Percentiles rank a stretch among this genome's conserved stretches.
phyloP scores from a whole-genome alignment of 1,140 invertebrate species.

The Sinella curviseta region DNA sequence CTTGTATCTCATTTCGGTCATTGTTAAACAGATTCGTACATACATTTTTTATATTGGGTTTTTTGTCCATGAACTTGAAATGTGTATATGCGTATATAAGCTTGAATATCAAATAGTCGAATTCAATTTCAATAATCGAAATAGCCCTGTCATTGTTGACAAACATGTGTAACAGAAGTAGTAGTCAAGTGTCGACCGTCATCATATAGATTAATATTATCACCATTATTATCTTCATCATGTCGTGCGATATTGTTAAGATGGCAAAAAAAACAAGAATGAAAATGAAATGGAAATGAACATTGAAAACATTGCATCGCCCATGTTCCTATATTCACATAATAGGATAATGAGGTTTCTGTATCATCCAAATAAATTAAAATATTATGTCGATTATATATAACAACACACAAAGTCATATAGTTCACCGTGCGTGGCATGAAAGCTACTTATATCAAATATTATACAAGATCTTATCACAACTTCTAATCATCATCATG shows the following conservation, averaged over 20 bases:
- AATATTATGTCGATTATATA: background rate
- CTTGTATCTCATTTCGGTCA: slow-evolving; percentile 3
- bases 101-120: background rate
- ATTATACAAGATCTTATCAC: no score
- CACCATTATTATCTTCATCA: no score
- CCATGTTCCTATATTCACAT: background rate
- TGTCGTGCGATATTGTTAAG: no score
- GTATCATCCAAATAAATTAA: background rate
- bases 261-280: no score
- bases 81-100: background rate
- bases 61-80: slow-evolving; percentile 9
- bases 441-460: no score
- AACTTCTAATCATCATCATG: no score
- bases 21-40: background rate
- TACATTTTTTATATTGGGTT: background rate
- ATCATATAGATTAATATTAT: no score
- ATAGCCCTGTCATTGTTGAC: background rate
- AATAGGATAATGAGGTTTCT: slow-evolving; percentile 17
- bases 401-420: background rate
- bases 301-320: background rate
- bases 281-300: background rate
- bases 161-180: background rate
- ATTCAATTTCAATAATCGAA: background rate
- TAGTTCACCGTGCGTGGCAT: background rate
- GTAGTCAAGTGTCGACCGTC: background rate